Conservation (phyloP, 2,797 vertebrate species). For the Cheirogaleus major region DNA sequence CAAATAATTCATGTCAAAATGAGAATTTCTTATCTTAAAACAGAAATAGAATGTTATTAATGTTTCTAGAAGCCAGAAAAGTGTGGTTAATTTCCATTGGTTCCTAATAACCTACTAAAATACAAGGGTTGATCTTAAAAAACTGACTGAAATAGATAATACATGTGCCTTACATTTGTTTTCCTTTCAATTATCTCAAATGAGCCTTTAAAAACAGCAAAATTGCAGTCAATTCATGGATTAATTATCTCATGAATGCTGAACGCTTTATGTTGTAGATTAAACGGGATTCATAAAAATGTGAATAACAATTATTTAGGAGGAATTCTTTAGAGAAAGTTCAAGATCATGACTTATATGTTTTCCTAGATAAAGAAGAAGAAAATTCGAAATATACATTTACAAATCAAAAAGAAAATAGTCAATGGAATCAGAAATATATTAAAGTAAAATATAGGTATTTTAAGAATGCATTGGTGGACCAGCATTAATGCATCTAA, state of each 20-base stretch:
- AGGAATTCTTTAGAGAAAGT: background rate
- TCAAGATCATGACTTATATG: background rate
- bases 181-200: background rate
- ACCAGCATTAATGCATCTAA: background rate
- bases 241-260: background rate
- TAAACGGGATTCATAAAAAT: background rate
- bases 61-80: background rate
- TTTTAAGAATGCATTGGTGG: background rate
- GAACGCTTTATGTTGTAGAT: background rate
- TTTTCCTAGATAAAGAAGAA: background rate
- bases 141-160: background rate
- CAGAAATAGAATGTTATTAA: background rate
- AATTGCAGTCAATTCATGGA: background rate
- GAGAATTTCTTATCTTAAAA: background rate
- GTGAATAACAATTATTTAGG: background rate
- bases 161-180: background rate
- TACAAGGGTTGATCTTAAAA: background rate
- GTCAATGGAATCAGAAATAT: background rate
- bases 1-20: background rate
- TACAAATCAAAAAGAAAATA: background rate
- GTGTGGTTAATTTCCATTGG: background rate
- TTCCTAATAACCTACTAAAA: background rate
- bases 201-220: background rate
- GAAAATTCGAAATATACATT: background rate
- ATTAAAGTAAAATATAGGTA: background rate